Conservation (phyloP, 2,888 invertebrate species). For the Cordilura impudica region DNA sequence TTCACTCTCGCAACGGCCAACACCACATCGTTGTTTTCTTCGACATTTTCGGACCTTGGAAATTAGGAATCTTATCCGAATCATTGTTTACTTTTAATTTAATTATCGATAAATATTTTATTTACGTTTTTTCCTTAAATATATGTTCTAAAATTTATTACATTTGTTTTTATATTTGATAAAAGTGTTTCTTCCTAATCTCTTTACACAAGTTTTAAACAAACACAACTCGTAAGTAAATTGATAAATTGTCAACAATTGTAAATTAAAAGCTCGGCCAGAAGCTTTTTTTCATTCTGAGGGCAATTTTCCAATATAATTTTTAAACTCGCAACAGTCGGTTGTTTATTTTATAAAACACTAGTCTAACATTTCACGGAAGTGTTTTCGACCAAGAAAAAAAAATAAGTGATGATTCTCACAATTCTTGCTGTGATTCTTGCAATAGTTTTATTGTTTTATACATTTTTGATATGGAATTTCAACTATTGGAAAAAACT, state of each 20-base stretch:
- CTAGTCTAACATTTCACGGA: not conserved
- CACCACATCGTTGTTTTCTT: no score
- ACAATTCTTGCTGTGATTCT: constrained; percentile 2
- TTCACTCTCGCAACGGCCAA: no score
- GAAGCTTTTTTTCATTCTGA: constrained; percentile 10
- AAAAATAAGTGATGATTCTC: constrained; percentile 18
- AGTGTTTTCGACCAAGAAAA: not conserved
- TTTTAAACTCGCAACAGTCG: not conserved
- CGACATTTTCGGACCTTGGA: no score
- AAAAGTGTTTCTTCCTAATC: no score
- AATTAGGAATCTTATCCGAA: no score
- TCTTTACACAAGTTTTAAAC: no score
- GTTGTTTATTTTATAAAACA: not conserved
- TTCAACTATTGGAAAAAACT: constrained; percentile 76
- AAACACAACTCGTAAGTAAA: no score
- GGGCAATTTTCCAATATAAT: not conserved
- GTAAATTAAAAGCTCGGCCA: constrained; percentile 14
- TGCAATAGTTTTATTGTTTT: constrained; percentile 60
- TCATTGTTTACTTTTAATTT: no score
- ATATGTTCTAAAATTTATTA: no score
- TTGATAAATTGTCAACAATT: not conserved
- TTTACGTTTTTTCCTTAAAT: no score
- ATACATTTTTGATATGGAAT: constrained; percentile 70
- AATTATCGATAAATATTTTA: no score
- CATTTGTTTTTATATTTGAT: no score